Base-by-base conservation (phyloP, 2,888 invertebrate genomes). In the Conomelus anceps region DNA sequence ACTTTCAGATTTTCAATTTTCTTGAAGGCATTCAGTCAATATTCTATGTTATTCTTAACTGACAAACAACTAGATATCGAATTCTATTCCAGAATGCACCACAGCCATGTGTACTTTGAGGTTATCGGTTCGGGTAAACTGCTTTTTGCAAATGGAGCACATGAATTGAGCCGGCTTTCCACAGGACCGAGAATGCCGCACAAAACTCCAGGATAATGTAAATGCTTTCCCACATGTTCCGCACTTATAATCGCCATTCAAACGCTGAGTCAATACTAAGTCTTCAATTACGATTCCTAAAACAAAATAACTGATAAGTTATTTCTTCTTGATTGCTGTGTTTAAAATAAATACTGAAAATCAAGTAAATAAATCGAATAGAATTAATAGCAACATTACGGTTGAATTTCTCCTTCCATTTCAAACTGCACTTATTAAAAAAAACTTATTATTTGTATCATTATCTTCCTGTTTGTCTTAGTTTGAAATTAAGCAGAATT, bases 121-220 rank as follows among this genome's bases (percentile, higher is more conserved):
- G 91, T 89, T 86, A 23, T 88, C 88, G 41, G n/a, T 93, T 63
- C 93, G 92, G 84, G 93, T 93, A 91, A 93, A 93, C 20, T 93
- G 92, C 86, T 93, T 93, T 11, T 93, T 93, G 91, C 94, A 94
- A 91, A 93, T 93, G 0, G 93, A 93, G 89, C 94, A 94, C 0
- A 84, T 93, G 93, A 90, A 94, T 63, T 93, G 92, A 0, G 94
- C 94, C 89, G 94, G 93, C 91, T 94, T 94, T 89, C 94, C 94
- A 91, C 94, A 94, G 29, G 29, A 29, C 22, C 17, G 89, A 22
- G 29, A 4, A 23, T 89, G 89, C 0, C 86, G 89, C 6, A n/a
- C 13, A 7, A 89, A 26, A 20, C 84, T 89, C 85, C 34, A 4
- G 22, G 85, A 13, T 34, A 34, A 84, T 17, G 89, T 29, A 22